Base-by-base conservation (phyloP, 2,113 vertebrate genomes). In the Macaca fascicularis region DNA sequence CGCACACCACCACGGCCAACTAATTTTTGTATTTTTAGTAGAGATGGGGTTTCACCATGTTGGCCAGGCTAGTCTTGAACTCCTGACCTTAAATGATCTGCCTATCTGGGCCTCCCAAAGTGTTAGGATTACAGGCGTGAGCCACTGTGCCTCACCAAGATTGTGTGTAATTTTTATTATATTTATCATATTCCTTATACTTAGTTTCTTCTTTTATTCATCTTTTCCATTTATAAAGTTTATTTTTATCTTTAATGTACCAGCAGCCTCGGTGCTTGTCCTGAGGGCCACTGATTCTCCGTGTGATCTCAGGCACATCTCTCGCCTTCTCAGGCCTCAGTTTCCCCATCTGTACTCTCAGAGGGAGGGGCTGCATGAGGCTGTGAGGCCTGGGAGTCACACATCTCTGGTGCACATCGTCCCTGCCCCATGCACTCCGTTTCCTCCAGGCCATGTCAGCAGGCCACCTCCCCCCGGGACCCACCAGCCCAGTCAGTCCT, bases 401-500 rank as follows among this genome's bases (percentile, higher is more conserved):
- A 0, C 3, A 27, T 64, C 19, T 11, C n/a, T 75, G 8, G 0
- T 6, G 17, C 16, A 25, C 27, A 6, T 45, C 38, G 9, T 48
- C 43, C 20, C 2, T 2, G 38, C 0, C n/a, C 35, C 0, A 6
- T 2, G 5, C 16, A 12, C 13, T 38, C 32, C 1, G 0, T 50
- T 48, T 79, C 38, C 59, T 30, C 78, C 12, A 8, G 81, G 22
- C 11, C 1, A 0, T 0, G 13, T 67, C 40, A 25, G n/a, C 43
- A 5, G 14, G 12, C 12, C 4, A n/a, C 35, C 69, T 76, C 40
- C 2, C 10, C 10, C 13, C 30, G 87, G 14, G 20, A 1, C 19
- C 59, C 23, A 19, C 27, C 76, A 27, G 74, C n/a, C 35, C 23
- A 52, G 45, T 11, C 0, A 45, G 75, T 20, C 20, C 32, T 0